Base-by-base conservation (phyloP, 2,113 vertebrate genomes). In the Callipepla californica region DNA sequence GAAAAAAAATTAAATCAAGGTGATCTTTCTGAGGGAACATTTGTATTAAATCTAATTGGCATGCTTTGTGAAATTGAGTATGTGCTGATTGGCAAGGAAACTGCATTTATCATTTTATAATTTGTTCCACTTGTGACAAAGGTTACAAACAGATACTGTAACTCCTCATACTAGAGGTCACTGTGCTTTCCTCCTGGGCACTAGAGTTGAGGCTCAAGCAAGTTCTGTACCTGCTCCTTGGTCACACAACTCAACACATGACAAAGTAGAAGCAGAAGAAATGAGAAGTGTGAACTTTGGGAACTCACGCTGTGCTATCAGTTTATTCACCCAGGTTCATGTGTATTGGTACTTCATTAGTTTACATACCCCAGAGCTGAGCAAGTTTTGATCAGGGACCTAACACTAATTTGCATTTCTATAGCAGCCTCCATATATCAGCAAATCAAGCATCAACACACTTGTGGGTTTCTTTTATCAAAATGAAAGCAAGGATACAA, bases 1-100 rank as follows among this genome's bases (percentile, higher is more conserved):
- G 66, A 92, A 85, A 87, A 93, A 83, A 83, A 94, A 87, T 62
- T 85, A 92, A 91, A 97, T 61, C 89, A 90, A 97, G 95, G 85
- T 96, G 87, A 96, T 93, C 84, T 59, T 97, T 94, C 88, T 7
- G 25, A 62, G 58, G 57, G 57, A 90, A 89, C 36, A 68, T 90
- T 90, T 82, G 21, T 61, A 85, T 67, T 74, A 86, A 94, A 91
- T 53, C 40, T 62, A 92, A 95, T 10, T 92, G 80, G 79, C 6
- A 45, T 32, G 48, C 61, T 83, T 83, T 79, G 67, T 30, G 70
- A 80, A 96, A 40, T 9, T 22, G 50, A 95, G 50, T 45, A 80
- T 57, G 40, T 63, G 88, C 45, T 7, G 21, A 65, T 0, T 84
- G 79, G 88, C 63, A 94, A 66, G 92, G 51, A 85, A 78, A 38